These are phyloP conservation scores for Oceanites oceanicus DNA, from an alignment of 2,113 vertebrate genomes.

Conservation along the genomic window DNA sequence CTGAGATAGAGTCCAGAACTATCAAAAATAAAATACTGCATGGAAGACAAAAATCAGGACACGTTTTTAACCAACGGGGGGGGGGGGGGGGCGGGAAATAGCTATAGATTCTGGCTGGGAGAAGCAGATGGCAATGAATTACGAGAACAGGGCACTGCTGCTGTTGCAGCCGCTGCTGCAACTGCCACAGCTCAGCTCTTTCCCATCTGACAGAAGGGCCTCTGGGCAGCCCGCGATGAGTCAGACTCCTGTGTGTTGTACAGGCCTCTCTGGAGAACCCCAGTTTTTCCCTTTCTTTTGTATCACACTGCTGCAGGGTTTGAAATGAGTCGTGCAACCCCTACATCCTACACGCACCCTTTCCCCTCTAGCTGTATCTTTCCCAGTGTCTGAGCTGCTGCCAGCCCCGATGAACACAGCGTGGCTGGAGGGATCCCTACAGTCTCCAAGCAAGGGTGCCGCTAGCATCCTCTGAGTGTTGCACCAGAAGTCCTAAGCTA, in stretches of 20 bases:
- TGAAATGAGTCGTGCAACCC: background rate
- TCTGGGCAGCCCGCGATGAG: conserved; percentile 50
- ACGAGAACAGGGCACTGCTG: conserved; percentile 8
- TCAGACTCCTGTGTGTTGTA: background rate
- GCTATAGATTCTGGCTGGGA: background rate
- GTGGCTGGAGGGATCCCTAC: background rate
- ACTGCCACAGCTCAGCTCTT: conserved; percentile 41
- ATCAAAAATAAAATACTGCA: background rate
- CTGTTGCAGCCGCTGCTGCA: conserved; percentile 33
- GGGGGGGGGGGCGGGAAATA: background rate
- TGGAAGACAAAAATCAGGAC: background rate
- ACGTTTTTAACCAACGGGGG: background rate
- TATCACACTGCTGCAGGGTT: background rate
- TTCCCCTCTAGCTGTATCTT: background rate
- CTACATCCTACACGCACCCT: background rate
- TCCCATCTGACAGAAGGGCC: conserved; percentile 50
- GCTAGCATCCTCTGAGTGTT: rapidly evolving
- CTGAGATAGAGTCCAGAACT: background rate
- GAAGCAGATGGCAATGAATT: conserved; percentile 59
- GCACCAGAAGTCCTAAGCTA: background rate
- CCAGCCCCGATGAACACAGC: rapidly evolving
- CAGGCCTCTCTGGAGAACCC: conserved; percentile 4
- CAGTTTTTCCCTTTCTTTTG: background rate
- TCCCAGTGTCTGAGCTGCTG: background rate
- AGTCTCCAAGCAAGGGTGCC: background rate